Percentiles rank a stretch among this genome's conserved stretches.
Conservation (phyloP, 2,113 vertebrate species). For the Stegastes partitus region DNA sequence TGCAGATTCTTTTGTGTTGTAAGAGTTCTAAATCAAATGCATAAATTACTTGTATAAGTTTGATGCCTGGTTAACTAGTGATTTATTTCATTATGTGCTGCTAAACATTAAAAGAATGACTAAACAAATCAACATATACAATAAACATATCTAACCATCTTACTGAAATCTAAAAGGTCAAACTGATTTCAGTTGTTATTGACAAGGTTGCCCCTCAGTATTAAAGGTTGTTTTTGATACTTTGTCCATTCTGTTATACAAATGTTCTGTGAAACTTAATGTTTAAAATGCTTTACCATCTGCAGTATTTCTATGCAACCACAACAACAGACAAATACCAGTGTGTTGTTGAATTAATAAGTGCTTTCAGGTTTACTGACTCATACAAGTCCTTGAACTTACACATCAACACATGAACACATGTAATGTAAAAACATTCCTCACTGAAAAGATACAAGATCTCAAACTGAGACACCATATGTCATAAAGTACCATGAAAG, state of each 20-base stretch:
- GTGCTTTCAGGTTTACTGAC: background rate
- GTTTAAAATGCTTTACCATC: too few relatives aligned
- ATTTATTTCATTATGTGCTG: background rate
- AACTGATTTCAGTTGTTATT: background rate
- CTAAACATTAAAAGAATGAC: background rate
- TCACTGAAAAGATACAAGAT: background rate
- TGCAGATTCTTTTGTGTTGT: conserved; percentile 21
- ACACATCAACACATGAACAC: background rate
- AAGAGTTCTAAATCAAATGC: conserved; percentile 32
- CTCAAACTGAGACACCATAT: background rate
- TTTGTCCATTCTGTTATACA: too few relatives aligned
- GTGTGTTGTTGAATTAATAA: too few relatives aligned
- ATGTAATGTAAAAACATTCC: background rate
- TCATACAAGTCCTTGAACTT: background rate
- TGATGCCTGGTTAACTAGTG: conserved; percentile 17
- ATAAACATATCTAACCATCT: background rate
- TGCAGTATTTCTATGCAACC: too few relatives aligned
- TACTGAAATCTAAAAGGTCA: background rate
- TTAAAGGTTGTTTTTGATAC: too few relatives aligned
- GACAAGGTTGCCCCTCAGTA: too few relatives aligned
- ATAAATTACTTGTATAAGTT: conserved; percentile 31
- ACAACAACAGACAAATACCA: background rate
- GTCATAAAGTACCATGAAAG: background rate
- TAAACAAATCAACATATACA: conserved; percentile 17
- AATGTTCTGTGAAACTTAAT: too few relatives aligned